Evolutionary conservation across 2,888 invertebrate genomes (phyloP), one percentile per base, ranked within the genome.

Genomic region (Lepidonotus clava): DNA sequence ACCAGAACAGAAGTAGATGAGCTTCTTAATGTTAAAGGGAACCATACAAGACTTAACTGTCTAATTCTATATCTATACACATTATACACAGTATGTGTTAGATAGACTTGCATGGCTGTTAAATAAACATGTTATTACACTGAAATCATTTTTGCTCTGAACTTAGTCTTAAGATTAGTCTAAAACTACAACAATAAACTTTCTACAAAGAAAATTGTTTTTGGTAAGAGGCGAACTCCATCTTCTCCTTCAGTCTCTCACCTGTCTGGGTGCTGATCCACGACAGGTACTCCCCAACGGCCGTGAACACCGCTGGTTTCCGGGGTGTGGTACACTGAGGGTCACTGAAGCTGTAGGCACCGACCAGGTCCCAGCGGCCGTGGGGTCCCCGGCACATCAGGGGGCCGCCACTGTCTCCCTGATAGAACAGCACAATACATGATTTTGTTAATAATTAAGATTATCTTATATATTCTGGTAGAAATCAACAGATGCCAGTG

Each of bases 351-450:
- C 71, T 80, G 51, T 51, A 71, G 2, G 53, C 32, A 6, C 93
- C 93, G 1, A 90, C 90, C 67, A 92, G 38, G 28, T 89, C 90
- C 92, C 92, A 93, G 0, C 89, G 90, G 34, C 77, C 32, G 34
- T 89, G 88, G 86, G 91, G 90, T 24, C 83, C 87, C 83, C 88
- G 53, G 88, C 93, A 93, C 38, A 91, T 89, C 80, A 94, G 86
- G 0, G 93, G 91, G 0, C 93, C 93, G 0, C 94, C 94, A 86
- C 93, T 93, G 90, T 94, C 94, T 76, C 93, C 93, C 93, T 93
- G 89, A n/a, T n/a, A 21, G 28, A 21, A 11, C 21, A 21, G 67
- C 21, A 11, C 67, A 24, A 21, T 21, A 11, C 24, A 21, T 21
- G 14, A n/a, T n/a, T n/a, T n/a, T n/a, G n/a, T n/a, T n/a, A n/a